These are phyloP conservation scores for Adineta ricciae DNA, from an alignment of 2,888 invertebrate genomes.

Conservation along the genomic window DNA sequence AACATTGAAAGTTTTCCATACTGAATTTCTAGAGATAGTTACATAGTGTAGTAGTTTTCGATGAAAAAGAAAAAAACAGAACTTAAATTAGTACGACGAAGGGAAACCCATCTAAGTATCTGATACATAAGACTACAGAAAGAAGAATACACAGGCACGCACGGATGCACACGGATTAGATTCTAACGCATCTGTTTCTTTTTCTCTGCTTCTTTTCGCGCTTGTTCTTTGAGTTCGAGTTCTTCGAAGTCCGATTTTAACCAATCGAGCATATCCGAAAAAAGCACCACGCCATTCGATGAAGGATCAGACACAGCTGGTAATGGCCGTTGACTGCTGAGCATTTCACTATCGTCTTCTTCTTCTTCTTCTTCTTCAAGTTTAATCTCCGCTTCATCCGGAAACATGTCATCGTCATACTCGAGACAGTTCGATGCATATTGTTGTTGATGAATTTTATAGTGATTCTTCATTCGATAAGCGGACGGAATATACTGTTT, in stretches of 20 bases:
- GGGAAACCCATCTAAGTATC: background rate
- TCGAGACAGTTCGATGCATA: background rate
- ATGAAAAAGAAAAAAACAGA: background rate
- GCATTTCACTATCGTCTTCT: background rate
- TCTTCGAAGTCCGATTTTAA: constrained; percentile 18
- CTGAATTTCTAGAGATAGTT: background rate
- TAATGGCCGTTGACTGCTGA: background rate
- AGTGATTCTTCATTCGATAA: constrained; percentile 12
- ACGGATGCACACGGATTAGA: no score
- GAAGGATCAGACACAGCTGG: background rate
- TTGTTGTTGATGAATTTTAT: constrained; percentile 22
- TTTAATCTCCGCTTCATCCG: background rate
- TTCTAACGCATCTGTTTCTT: background rate
- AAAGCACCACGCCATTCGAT: background rate
- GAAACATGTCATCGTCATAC: background rate
- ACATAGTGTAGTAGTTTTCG: background rate
- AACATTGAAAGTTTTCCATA: no score
- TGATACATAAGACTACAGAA: background rate
- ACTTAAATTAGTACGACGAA: background rate
- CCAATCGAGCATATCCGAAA: constrained; percentile 11
- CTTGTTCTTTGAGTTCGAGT: constrained; percentile 2
- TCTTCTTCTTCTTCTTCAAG: background rate
- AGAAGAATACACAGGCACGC: background rate
- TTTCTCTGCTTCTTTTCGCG: background rate
- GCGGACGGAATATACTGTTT: constrained; percentile 12